Base-by-base conservation (phyloP, 1,140 invertebrate genomes). In the Bicyclus anynana region DNA sequence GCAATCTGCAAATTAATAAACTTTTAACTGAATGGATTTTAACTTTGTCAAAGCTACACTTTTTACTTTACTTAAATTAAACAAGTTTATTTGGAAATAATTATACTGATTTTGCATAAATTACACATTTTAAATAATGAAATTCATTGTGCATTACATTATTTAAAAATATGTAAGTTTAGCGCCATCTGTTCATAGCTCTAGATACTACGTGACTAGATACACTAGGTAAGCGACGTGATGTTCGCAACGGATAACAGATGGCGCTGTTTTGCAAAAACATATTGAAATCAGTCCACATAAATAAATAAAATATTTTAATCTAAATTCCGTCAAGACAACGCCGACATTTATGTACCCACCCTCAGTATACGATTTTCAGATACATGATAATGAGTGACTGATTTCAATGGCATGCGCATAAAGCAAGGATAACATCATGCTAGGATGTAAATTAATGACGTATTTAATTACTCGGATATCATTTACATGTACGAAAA, bases 351-450 rank as follows among this genome's bases (percentile, higher is more conserved):
- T 26, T 47, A 47, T 14, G 6, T 17, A 16, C 20, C 46, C n/a
- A 40, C 33, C 52, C 51, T 49, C 35, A 49, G 29, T 12, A 16
- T 18, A 72, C 74, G 73, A 62, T 72, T 74, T 80, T 73, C 5
- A 23, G 21, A 20, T 27, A 47, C 2, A 6, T 46, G 21, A 20
- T n/a, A 27, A 78, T 81, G 76, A 77, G 74, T 74, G 80, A 81
- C 84, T 85, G 80, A 80, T 72, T 80, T 73, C 74, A 82, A 76
- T 71, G 63, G 66, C 65, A 78, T 73, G 77, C 76, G 61, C 52
- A 44, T 59, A 42, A 53, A 60, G 58, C 51, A 42, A 42, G 7
- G 38, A 51, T 53, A 3, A 44, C 21, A 29, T 50, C 48, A 61
- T 61, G 59, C 52, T 51, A 48, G 17, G 40, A 16, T 1, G 40